phyloP scores from a whole-genome alignment of 2,797 vertebrate genomes.

The Sebastes baramenuke region DNA sequence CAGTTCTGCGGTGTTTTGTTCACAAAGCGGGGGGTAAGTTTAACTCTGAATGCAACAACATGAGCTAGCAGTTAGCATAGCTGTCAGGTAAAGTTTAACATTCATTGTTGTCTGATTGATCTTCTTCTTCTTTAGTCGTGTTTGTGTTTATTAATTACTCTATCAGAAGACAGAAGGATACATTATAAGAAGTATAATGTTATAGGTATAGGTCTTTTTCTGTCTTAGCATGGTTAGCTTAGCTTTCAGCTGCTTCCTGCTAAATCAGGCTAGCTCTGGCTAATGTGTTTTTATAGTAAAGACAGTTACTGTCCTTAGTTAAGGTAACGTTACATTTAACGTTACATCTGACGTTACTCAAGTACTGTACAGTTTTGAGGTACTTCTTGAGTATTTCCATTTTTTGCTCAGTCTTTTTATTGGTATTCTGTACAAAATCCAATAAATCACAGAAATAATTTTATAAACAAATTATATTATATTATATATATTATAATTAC shows the following conservation, averaged over 20 bases:
- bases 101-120: not conserved
- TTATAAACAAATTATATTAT: too few relatives aligned
- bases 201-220: too few relatives aligned
- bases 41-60: not conserved
- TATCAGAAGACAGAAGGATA: too few relatives aligned
- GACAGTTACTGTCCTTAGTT: too few relatives aligned
- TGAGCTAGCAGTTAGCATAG: constrained; percentile 47
- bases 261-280: not conserved
- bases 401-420: not conserved
- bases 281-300: not conserved
- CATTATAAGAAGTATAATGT: not conserved
- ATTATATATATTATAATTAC: too few relatives aligned
- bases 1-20: not conserved
- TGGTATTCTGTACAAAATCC: too few relatives aligned
- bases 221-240: not conserved
- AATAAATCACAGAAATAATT: too few relatives aligned
- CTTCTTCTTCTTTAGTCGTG: accelerated
- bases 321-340: not conserved
- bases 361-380: not conserved
- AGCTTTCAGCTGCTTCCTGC: not conserved
- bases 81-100: constrained; percentile 21
- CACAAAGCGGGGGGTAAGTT: constrained; percentile 40
- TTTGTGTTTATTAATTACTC: accelerated
- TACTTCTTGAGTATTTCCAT: not conserved
- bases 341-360: not conserved